Percentiles rank a stretch among this genome's conserved stretches.
These are phyloP conservation scores for Gorsachius magnificus DNA, from an alignment of 2,797 vertebrate species.

Conservation along the genomic window DNA sequence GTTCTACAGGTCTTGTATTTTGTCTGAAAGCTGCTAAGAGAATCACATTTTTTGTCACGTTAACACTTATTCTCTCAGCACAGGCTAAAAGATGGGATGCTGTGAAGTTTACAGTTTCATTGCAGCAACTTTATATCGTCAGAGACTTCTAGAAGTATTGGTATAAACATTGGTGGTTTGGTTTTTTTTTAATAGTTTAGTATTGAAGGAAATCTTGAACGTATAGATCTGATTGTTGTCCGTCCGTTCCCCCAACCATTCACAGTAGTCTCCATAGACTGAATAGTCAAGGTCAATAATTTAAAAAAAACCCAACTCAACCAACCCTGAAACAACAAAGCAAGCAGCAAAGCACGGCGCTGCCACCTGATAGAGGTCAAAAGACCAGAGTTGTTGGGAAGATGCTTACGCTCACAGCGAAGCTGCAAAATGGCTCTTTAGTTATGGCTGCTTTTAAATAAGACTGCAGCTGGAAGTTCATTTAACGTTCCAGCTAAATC, in stretches of 20 bases:
- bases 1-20: background rate
- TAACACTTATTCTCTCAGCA: no score
- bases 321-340: background rate
- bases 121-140: background rate
- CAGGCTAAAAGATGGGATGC: background rate
- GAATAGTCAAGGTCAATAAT: background rate
- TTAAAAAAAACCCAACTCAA: background rate
- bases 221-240: background rate
- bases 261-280: background rate
- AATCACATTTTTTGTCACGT: background rate
- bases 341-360: background rate
- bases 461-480: background rate
- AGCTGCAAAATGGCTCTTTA: background rate
- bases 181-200: background rate
- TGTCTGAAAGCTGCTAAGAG: conserved; percentile 43
- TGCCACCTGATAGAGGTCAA: background rate
- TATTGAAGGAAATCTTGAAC: background rate
- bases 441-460: background rate
- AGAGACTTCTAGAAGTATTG: background rate
- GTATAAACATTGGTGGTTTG: background rate
- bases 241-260: background rate
- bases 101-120: background rate
- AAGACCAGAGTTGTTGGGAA: background rate
- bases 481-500: background rate
- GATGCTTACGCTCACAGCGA: background rate